A percentile compares a stretch with the other conserved stretches of the same genome.
phyloP scores from a whole-genome alignment of 2,797 vertebrate genomes.

The Crocidura indochinensis region DNA sequence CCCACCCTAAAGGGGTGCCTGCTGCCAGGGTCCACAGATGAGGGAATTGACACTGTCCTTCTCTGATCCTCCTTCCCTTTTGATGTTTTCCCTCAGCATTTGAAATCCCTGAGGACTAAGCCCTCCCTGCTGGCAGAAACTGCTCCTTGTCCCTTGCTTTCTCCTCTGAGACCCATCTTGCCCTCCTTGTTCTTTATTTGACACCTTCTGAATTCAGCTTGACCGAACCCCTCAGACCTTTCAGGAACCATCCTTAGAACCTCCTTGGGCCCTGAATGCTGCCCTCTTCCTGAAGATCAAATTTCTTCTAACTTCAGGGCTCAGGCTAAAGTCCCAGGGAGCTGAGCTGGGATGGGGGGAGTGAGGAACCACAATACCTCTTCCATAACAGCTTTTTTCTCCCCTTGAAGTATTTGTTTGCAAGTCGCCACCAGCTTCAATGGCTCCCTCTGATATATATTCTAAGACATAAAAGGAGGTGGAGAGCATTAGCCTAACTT shows the following conservation, averaged over 20 bases:
- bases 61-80: neutral
- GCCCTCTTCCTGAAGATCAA: slow-evolving; percentile 33
- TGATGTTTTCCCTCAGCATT: slow-evolving; percentile 3
- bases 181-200: neutral
- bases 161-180: neutral
- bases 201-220: slow-evolving; percentile 23
- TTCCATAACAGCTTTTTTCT: slow-evolving; percentile 91
- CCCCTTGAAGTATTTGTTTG: slow-evolving; percentile 93
- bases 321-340: neutral
- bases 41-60: neutral
- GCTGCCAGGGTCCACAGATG: neutral
- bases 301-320: slow-evolving; percentile 52
- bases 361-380: slow-evolving; percentile 87
- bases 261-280: neutral
- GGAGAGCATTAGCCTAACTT: neutral
- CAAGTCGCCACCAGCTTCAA: slow-evolving; percentile 92
- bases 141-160: neutral
- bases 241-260: slow-evolving; percentile 5
- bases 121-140: slow-evolving; percentile 31
- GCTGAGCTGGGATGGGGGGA: neutral
- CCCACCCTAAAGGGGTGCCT: neutral
- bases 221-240: slow-evolving; percentile 14
- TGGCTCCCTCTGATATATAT: slow-evolving; percentile 90
- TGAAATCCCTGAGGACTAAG: slow-evolving; percentile 16
- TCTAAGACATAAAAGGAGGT: slow-evolving; percentile 87